Conservation (phyloP, 1,140 invertebrate genomes). For the Ectropis grisescens region DNA sequence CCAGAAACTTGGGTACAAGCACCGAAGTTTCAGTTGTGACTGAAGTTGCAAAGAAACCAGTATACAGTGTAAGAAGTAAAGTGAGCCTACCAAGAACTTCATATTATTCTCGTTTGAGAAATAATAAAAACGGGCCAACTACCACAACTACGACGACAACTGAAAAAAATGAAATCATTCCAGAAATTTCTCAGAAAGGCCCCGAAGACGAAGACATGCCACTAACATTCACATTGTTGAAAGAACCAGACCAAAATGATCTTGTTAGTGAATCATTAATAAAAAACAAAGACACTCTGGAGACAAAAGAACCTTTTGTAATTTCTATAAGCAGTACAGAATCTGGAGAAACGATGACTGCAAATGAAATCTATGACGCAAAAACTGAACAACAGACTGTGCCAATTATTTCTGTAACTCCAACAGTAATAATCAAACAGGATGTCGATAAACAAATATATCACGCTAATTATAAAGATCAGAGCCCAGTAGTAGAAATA, state of each 20-base stretch:
- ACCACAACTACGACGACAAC: slow-evolving; percentile 18
- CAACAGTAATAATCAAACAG: slow-evolving; percentile 21
- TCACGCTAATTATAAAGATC: slow-evolving; percentile 48
- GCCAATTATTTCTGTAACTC: slow-evolving; percentile 21
- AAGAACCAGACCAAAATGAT: slow-evolving; percentile 17
- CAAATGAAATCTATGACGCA: slow-evolving; percentile 24
- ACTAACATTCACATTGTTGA: slow-evolving; percentile 40
- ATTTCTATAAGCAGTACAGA: slow-evolving; percentile 40
- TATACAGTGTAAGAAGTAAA: slow-evolving; percentile 19
- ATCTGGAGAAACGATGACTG: slow-evolving; percentile 32
- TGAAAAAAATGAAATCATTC: slow-evolving; percentile 12
- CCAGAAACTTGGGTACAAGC: slow-evolving; percentile 10
- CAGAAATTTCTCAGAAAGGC: slow-evolving; percentile 28
- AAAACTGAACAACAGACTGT: slow-evolving; percentile 22
- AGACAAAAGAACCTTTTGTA: slow-evolving; percentile 26
- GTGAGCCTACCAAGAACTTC: slow-evolving; percentile 36
- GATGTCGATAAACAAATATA: slow-evolving; percentile 28
- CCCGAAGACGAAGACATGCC: slow-evolving; percentile 36
- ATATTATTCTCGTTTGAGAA: slow-evolving; percentile 44
- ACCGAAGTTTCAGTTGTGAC: slow-evolving; percentile 16
- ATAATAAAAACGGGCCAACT: slow-evolving; percentile 22
- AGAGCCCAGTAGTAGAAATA: slow-evolving; percentile 13
- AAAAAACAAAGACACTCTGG: slow-evolving; percentile 11
- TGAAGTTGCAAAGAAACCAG: slow-evolving; percentile 13
- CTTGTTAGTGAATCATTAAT: slow-evolving; percentile 5